Percentiles rank a stretch among this genome's conserved stretches.
Conservation (phyloP, 2,888 invertebrate genomes). For the Pardosa pseudoannulata region DNA sequence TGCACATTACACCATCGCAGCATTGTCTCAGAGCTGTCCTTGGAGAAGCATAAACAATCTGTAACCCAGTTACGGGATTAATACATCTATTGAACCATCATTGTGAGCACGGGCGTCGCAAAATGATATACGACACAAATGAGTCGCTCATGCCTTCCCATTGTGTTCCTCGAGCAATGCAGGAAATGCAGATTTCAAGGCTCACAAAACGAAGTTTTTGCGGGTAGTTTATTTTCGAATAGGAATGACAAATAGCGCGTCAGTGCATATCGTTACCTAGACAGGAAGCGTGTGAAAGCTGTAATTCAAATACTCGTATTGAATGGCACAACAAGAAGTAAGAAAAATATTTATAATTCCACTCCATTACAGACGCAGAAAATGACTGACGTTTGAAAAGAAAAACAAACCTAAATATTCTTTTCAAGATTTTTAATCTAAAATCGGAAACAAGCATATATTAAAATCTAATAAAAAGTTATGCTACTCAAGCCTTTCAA, state of each 20-base stretch:
- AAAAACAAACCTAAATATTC: too few relatives aligned
- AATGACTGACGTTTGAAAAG: too few relatives aligned
- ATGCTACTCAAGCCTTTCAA: too few relatives aligned
- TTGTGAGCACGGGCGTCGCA: background rate
- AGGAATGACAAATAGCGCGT: slow-evolving; percentile 2
- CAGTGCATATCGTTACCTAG: background rate
- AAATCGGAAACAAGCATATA: too few relatives aligned
- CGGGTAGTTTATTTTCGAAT: background rate
- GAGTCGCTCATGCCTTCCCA: background rate
- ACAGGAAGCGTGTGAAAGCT: background rate
- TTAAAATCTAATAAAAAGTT: too few relatives aligned
- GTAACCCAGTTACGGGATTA: slow-evolving; percentile 7
- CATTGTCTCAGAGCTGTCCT: slow-evolving; percentile 22
- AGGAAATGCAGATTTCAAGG: slow-evolving; percentile 10
- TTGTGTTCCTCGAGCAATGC: background rate
- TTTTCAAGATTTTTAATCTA: too few relatives aligned
- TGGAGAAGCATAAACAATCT: slow-evolving; percentile 15
- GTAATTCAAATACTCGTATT: background rate
- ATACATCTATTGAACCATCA: background rate
- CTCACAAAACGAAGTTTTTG: background rate
- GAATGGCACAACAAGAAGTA: too few relatives aligned
- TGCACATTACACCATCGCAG: background rate
- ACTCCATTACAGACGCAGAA: too few relatives aligned
- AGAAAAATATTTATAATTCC: too few relatives aligned
- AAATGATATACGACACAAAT: background rate